Conservation (phyloP, 2,888 invertebrate species). For the Hemaris fuciformis region DNA sequence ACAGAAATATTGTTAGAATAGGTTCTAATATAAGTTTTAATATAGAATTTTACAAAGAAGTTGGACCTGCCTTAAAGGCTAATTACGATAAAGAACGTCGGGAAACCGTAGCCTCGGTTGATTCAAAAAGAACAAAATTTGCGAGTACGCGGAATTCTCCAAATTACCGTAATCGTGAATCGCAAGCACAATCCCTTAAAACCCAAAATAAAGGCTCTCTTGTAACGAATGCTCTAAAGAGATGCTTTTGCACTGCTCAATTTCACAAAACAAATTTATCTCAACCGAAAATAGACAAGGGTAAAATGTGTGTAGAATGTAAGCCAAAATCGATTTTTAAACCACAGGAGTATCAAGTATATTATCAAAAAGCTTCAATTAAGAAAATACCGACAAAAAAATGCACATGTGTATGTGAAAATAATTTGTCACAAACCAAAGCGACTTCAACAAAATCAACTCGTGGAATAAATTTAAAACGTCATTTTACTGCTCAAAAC, state of each 20-base stretch:
- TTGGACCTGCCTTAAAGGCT: neutral
- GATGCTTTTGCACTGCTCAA: conserved; percentile 46
- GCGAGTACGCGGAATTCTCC: neutral
- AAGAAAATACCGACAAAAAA: neutral
- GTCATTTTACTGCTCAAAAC: neutral
- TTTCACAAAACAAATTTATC: conserved; percentile 24
- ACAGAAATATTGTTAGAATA: conserved; percentile 28
- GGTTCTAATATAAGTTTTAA: conserved; percentile 26
- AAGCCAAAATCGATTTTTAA: conserved; percentile 20
- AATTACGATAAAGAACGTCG: neutral
- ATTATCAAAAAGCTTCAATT: conserved; percentile 21
- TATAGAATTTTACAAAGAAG: conserved; percentile 32
- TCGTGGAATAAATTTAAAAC: neutral
- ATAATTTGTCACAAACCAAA: neutral
- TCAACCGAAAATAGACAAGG: neutral
- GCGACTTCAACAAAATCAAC: neutral
- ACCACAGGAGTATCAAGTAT: conserved; percentile 25
- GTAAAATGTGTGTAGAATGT: neutral
- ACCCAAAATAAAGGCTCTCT: conserved; percentile 30
- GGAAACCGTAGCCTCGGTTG: neutral
- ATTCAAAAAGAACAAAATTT: neutral
- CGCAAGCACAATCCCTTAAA: conserved; percentile 16
- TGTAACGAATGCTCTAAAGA: conserved; percentile 34
- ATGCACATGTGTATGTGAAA: neutral
- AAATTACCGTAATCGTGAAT: neutral